phyloP scores from a whole-genome alignment of 2,888 invertebrate genomes.

The Pogonocherus hispidulus region DNA sequence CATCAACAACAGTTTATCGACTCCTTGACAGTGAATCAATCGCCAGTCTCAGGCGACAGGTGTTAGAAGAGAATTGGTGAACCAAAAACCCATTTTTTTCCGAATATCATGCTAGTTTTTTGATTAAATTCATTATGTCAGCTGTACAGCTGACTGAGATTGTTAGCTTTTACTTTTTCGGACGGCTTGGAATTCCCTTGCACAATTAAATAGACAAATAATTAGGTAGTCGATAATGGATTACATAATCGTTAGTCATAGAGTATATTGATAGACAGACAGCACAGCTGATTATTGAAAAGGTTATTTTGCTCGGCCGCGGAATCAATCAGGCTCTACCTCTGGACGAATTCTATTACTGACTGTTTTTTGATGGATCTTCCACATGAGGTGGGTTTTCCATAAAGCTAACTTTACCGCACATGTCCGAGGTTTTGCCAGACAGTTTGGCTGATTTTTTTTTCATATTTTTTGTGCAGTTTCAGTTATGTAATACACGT shows the following conservation, averaged over 20 bases:
- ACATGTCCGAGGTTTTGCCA: neutral
- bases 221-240: conserved; percentile 4
- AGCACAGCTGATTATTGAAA: neutral
- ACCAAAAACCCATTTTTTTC: conserved; percentile 4
- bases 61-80: neutral
- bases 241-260: conserved; percentile 13
- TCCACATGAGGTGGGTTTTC: neutral
- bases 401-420: neutral
- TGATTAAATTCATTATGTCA: neutral
- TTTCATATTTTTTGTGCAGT: neutral
- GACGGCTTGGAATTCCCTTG: conserved; percentile 20
- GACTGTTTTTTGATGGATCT: neutral
- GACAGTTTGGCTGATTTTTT: conserved; percentile 6
- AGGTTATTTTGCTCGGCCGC: neutral
- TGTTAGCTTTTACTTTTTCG: conserved; percentile 25
- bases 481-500: neutral
- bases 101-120: no score
- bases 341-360: neutral
- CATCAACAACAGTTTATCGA: neutral
- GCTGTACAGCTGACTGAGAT: neutral
- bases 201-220: neutral
- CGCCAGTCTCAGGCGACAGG: neutral
- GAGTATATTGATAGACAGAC: neutral
- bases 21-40: neutral
- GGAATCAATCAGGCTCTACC: neutral